These are phyloP conservation scores for Virgularia gustaviana DNA, from an alignment of 92 coral and sea anemone genomes.

Conservation along the genomic window DNA sequence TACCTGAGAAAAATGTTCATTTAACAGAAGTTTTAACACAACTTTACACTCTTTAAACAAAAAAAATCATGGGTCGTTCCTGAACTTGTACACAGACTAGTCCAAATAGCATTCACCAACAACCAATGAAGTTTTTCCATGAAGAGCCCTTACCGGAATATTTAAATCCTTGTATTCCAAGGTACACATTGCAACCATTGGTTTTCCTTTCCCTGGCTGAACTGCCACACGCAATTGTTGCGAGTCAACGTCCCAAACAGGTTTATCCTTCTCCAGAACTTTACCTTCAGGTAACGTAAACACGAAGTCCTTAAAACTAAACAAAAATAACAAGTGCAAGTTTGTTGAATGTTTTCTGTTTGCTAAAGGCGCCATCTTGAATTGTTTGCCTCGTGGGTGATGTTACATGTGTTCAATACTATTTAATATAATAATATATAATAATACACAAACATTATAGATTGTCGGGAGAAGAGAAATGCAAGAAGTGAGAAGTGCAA, in stretches of 20 bases:
- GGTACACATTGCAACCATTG: constrained; percentile 86
- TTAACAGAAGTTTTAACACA: no score
- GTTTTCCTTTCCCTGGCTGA: constrained; percentile 64
- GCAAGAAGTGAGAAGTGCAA: no score
- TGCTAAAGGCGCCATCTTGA: neutral
- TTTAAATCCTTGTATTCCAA: constrained; percentile 61
- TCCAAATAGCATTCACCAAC: no score
- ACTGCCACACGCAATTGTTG: constrained; percentile 75
- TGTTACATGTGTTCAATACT: no score
- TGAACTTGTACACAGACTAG: no score
- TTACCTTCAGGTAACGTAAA: constrained; percentile 76
- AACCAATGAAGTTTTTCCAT: neutral
- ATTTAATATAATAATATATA: no score
- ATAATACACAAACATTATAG: no score
- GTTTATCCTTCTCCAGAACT: constrained; percentile 61
- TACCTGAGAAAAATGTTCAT: no score
- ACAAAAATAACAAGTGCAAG: neutral
- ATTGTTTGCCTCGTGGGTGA: no score
- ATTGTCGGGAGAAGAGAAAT: no score
- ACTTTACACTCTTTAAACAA: neutral
- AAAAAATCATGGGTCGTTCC: neutral
- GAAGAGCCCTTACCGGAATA: constrained; percentile 74
- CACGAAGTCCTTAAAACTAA: constrained; percentile 72
- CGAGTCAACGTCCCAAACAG: constrained; percentile 42
- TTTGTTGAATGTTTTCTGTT: neutral